Evolutionary conservation across 2,113 vertebrate species (phyloP).

Genomic region (Anolis carolinensis): DNA sequence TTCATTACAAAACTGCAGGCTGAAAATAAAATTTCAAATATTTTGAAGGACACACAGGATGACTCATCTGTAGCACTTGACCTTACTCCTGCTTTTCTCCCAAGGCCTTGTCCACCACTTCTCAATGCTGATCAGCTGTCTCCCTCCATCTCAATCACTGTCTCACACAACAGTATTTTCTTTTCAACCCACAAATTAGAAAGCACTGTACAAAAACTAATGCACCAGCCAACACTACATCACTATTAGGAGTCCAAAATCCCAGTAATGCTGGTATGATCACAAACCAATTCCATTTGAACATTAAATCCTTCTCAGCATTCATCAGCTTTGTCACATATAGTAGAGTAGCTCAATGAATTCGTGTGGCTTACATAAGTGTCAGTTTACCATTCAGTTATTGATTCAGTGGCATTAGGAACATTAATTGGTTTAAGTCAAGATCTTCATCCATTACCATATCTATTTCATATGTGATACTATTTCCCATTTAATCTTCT

Average conservation of each 20-base stretch:
- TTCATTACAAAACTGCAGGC: conserved; percentile 45
- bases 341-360: no score
- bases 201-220: conserved; percentile 7
- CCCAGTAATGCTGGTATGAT: conserved; percentile 4
- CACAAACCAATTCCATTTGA: conserved; percentile 10
- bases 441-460: no score
- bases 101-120: background rate
- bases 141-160: conserved; percentile 30
- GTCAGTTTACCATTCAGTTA: no score
- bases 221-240: background rate
- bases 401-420: no score
- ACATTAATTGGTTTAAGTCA: no score
- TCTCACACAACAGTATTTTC: conserved; percentile 15
- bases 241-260: conserved; percentile 9
- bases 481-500: background rate
- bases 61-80: conserved; percentile 40
- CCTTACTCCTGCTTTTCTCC: background rate
- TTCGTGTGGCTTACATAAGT: no score
- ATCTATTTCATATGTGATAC: background rate
- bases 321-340: background rate
- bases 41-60: conserved; percentile 40
- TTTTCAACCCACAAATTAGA: background rate
- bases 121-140: conserved; percentile 7
- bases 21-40: conserved; percentile 41
- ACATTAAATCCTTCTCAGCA: conserved; percentile 9